phyloP scores from a whole-genome alignment of 2,797 vertebrate species.

The Poeciliopsis turneri region DNA sequence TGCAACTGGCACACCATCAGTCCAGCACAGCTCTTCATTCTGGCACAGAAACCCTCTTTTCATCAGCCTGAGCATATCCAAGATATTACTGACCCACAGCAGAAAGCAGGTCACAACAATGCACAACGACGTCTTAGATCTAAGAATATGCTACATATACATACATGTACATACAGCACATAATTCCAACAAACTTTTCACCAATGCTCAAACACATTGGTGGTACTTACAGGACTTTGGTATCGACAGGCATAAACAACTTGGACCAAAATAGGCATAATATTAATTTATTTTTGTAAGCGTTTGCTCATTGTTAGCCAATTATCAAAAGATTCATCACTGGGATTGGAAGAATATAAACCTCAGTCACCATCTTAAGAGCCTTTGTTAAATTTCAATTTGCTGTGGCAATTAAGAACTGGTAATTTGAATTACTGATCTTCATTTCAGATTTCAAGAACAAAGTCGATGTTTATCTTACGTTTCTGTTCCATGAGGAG shows the following conservation, averaged over 20 bases:
- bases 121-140: neutral
- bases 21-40: conserved; percentile 32
- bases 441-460: conserved; percentile 3
- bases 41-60: conserved; percentile 32
- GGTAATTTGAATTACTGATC: conserved; percentile 4
- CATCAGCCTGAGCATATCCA: conserved; percentile 28
- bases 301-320: neutral
- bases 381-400: conserved; percentile 4
- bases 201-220: neutral
- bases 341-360: neutral
- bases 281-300: neutral
- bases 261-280: neutral
- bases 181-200: neutral
- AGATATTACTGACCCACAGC: conserved; percentile 51
- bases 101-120: conserved; percentile 12
- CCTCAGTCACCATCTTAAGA: neutral
- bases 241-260: neutral
- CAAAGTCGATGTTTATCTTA: conserved; percentile 10
- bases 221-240: neutral
- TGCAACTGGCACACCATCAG: conserved; percentile 40
- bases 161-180: too few species aligned
- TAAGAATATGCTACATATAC: too few species aligned
- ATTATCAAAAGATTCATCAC: neutral
- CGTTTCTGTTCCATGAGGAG: conserved; percentile 8
- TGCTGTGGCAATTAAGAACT: neutral